phyloP scores from a whole-genome alignment of 2,888 invertebrate species.

The Esperia sulphurella region DNA sequence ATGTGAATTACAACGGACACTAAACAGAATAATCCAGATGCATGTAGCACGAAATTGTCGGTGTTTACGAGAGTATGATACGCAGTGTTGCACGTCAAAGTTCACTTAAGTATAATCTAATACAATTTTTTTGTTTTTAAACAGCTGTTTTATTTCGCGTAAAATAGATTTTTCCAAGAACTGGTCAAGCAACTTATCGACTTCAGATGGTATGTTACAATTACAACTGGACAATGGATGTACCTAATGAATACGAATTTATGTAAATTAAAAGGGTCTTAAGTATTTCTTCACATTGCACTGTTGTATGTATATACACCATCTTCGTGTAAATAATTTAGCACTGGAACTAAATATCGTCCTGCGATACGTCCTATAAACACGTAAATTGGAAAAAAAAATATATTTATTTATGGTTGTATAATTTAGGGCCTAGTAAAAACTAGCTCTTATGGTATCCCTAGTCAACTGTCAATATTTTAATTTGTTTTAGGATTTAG shows the following conservation, averaged over 20 bases:
- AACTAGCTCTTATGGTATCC: no score
- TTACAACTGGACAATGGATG: neutral
- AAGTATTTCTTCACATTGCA: slow-evolving; percentile 5
- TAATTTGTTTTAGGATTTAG: neutral
- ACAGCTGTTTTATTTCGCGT: neutral
- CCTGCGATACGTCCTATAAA: neutral
- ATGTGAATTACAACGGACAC: no score
- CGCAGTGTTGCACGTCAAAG: no score
- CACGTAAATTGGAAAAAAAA: neutral
- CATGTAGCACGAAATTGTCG: no score
- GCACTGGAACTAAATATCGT: neutral
- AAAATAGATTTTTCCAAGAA: neutral
- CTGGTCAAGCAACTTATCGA: neutral
- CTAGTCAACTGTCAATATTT: neutral
- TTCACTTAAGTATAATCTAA: no score
- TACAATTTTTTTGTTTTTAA: slow-evolving; percentile 9
- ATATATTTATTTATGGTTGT: no score
- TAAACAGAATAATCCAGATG: no score
- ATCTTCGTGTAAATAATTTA: slow-evolving; percentile 1
- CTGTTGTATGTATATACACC: slow-evolving; percentile 7
- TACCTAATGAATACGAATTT: neutral
- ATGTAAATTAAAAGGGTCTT: neutral
- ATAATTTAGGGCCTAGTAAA: no score
- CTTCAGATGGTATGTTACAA: neutral
- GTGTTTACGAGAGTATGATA: no score